Percentiles rank a stretch among this genome's conserved stretches.
Conservation (phyloP, 1,140 invertebrate genomes). For the Popillia japonica region DNA sequence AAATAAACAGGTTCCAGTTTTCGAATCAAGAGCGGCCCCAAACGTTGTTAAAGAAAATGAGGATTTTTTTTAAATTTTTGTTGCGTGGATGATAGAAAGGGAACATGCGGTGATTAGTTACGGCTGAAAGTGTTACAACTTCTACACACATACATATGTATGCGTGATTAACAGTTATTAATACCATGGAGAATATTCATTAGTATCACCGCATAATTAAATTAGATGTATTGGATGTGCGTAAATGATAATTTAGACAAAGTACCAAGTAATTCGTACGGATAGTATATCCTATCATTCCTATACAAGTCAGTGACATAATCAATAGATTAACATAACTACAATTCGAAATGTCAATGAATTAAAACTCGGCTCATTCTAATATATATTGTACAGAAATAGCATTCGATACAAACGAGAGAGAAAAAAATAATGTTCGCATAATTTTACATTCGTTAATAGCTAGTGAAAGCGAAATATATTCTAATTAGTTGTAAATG, state of each 20-base stretch:
- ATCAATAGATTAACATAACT: too few species aligned
- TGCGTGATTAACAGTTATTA: too few species aligned
- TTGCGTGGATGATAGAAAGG: neutral
- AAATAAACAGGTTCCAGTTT: neutral
- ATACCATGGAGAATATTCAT: too few species aligned
- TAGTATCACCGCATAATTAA: too few species aligned
- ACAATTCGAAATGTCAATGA: neutral
- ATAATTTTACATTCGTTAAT: conserved; percentile 3
- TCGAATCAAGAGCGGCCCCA: neutral
- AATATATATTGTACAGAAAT: neutral
- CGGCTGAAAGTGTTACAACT: neutral
- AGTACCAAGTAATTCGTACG: too few species aligned
- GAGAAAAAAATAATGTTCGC: neutral
- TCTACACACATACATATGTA: neutral
- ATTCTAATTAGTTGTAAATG: conserved; percentile 34
- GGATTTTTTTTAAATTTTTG: neutral
- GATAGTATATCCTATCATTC: too few species aligned
- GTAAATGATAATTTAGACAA: too few species aligned
- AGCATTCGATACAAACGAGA: neutral
- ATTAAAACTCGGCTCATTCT: neutral
- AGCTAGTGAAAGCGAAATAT: conserved; percentile 16
- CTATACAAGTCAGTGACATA: too few species aligned
- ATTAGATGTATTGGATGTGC: too few species aligned
- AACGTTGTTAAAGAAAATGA: neutral
- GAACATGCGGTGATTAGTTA: neutral